Conservation (phyloP, 1,140 invertebrate species). For the Anagrus nilaparvatae region DNA sequence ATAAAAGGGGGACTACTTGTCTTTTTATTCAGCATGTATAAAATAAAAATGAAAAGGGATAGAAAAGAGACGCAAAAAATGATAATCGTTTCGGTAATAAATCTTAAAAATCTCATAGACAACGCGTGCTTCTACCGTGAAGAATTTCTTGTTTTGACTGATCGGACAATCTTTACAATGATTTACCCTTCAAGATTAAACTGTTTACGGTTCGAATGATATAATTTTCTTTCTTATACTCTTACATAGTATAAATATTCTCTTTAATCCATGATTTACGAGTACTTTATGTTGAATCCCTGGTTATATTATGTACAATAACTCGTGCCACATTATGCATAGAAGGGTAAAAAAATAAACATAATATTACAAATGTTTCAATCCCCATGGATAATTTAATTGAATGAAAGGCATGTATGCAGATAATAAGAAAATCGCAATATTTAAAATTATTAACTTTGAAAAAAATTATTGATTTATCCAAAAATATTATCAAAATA, state of each 20-base stretch:
- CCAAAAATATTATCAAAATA: too few relatives aligned
- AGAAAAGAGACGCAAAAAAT: constrained; percentile 2
- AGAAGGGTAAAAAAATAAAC: too few relatives aligned
- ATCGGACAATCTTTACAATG: constrained; percentile 31
- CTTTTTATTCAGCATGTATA: neutral
- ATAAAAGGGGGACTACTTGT: constrained; percentile 1
- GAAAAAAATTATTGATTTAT: too few relatives aligned
- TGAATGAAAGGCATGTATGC: too few relatives aligned
- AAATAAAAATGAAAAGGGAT: neutral
- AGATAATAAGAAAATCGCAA: too few relatives aligned
- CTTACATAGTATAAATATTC: constrained; percentile 35
- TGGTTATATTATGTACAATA: too few relatives aligned
- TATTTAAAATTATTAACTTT: too few relatives aligned
- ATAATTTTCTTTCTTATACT: too few relatives aligned
- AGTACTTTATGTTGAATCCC: too few relatives aligned
- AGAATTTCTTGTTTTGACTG: constrained; percentile 41
- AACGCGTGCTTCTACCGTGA: constrained; percentile 22
- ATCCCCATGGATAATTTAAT: constrained; percentile 39
- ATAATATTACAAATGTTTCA: constrained; percentile 20
- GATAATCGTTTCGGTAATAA: constrained; percentile 9
- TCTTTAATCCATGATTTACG: constrained; percentile 41
- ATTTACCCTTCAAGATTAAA: constrained; percentile 39
- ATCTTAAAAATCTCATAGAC: too few relatives aligned
- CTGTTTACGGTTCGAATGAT: constrained; percentile 41
- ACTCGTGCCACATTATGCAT: too few relatives aligned